Evolutionary conservation across 2,888 invertebrate species (phyloP).

Genomic region (Platycheirus albimanus): DNA sequence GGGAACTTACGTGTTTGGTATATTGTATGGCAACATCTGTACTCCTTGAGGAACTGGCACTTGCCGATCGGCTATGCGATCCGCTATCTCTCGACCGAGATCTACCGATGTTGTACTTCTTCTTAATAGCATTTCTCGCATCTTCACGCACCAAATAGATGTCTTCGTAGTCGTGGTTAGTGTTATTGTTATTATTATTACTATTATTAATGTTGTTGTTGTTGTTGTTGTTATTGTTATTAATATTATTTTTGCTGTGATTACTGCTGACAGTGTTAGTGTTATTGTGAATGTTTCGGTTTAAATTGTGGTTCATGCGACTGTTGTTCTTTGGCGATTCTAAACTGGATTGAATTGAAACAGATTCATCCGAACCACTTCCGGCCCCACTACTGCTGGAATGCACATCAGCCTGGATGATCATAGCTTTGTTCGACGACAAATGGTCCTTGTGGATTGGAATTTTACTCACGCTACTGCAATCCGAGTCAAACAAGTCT

Average conservation of each 20-base stretch:
- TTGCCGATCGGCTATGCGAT: constrained; percentile 89
- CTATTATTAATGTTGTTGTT: constrained; percentile 73
- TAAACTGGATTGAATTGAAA: constrained; percentile 84
- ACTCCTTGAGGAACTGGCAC: constrained; percentile 84
- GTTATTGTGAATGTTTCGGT: constrained; percentile 75
- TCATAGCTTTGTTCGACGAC: constrained; percentile 83
- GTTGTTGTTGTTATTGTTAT: constrained; percentile 44
- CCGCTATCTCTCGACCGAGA: constrained; percentile 87
- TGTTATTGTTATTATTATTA: constrained; percentile 73
- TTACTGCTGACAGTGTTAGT: constrained; percentile 48
- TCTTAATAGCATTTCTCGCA: constrained; percentile 79
- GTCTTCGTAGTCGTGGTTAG: constrained; percentile 90
- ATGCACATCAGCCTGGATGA: constrained; percentile 93
- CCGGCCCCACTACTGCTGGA: constrained; percentile 87
- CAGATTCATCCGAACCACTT: constrained; percentile 85
- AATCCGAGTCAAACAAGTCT: constrained; percentile 88
- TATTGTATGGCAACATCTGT: constrained; percentile 82
- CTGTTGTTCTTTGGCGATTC: constrained; percentile 80
- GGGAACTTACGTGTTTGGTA: constrained; percentile 80
- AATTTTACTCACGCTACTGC: constrained; percentile 79
- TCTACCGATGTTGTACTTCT: constrained; percentile 81
- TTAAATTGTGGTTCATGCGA: constrained; percentile 77
- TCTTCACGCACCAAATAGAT: constrained; percentile 89
- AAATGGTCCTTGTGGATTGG: constrained; percentile 76
- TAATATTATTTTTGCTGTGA: constrained; percentile 71